These are phyloP conservation scores for Drosophila serrata DNA, from an alignment of 1,140 invertebrate species.

Conservation along the genomic window DNA sequence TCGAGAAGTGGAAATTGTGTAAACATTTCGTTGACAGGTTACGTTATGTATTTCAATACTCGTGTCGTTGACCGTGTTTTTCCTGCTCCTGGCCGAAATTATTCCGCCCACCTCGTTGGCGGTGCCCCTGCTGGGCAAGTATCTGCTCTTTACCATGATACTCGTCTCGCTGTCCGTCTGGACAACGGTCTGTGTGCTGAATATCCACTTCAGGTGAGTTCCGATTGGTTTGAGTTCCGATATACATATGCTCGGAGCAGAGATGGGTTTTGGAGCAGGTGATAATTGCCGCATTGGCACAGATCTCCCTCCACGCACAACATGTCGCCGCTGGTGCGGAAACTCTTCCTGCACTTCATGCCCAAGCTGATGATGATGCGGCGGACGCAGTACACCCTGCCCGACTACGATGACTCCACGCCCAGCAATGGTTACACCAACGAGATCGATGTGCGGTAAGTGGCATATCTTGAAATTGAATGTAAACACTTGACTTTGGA, in stretches of 20 bases:
- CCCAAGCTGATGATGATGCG: conserved; percentile 95
- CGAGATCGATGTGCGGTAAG: conserved; percentile 92
- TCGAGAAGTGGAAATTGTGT: conserved; percentile 64
- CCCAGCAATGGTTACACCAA: conserved; percentile 91
- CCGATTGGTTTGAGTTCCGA: too few species aligned
- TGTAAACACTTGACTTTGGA: conserved; percentile 32
- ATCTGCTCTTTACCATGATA: conserved; percentile 98
- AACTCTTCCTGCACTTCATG: conserved; percentile 95
- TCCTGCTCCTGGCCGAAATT: conserved; percentile 98
- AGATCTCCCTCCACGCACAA: conserved; percentile 98
- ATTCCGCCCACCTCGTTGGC: conserved; percentile 99
- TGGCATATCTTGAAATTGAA: conserved; percentile 45
- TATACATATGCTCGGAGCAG: background rate
- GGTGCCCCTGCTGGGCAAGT: conserved; percentile 98
- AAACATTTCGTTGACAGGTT: conserved; percentile 87
- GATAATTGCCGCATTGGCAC: conserved; percentile 32
- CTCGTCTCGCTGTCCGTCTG: conserved; percentile 98
- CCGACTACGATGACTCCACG: conserved; percentile 92
- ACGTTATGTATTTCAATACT: conserved; percentile 99
- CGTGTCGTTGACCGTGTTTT: conserved; percentile 99
- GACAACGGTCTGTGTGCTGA: conserved; percentile 98
- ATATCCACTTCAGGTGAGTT: conserved; percentile 98
- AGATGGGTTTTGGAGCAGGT: conserved; percentile 10
- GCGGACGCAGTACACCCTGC: conserved; percentile 92
- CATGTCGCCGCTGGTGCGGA: conserved; percentile 95